Evolutionary conservation across 2,797 vertebrate species (phyloP).

Genomic region (Delichon dasypus): DNA sequence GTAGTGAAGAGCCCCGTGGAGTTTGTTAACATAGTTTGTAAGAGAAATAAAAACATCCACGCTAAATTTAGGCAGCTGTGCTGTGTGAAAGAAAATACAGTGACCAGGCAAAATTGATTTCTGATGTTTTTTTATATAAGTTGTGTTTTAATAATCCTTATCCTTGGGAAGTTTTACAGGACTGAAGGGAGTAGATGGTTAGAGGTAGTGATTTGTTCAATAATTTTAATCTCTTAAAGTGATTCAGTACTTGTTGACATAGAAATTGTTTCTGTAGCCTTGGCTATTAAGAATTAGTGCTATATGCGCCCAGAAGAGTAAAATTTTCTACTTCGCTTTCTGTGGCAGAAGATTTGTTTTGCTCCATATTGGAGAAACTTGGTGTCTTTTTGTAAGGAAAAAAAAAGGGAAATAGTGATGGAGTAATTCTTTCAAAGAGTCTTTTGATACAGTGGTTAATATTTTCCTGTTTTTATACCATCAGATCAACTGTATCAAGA

Average conservation of each 20-base stretch:
- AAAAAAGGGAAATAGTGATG: background rate
- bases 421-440: background rate
- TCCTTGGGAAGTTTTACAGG: background rate
- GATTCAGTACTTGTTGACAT: background rate
- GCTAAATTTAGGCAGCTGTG: background rate
- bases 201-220: background rate
- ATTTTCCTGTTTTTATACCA: background rate
- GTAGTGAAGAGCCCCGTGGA: background rate
- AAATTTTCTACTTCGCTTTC: background rate
- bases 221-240: background rate
- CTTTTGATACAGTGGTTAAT: background rate
- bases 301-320: background rate
- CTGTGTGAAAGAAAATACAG: background rate
- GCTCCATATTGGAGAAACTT: background rate
- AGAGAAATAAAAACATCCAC: background rate
- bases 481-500: background rate
- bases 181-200: background rate
- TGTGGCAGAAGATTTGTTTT: background rate
- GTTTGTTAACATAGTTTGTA: slow-evolving; percentile 16
- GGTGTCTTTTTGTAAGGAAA: background rate
- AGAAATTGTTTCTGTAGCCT: background rate
- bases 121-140: background rate
- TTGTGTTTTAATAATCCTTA: background rate
- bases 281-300: background rate
- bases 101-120: background rate